Conservation (phyloP, 37 sponge, comb jelly and placozoan genomes). For the Halichondria panicea region DNA sequence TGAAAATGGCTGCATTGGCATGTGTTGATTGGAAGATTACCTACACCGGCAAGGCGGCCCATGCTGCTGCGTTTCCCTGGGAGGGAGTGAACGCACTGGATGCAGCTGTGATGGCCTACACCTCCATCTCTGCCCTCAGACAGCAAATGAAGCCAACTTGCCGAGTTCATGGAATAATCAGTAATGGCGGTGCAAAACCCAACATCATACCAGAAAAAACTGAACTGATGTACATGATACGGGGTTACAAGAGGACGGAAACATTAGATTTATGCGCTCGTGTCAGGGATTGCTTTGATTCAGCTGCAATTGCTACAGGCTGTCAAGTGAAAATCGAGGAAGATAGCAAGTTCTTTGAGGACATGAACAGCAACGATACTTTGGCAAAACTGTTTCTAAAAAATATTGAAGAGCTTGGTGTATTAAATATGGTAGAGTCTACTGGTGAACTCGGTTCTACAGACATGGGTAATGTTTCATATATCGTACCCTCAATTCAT, state of each 20-base stretch:
- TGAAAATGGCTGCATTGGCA: constrained; percentile 17
- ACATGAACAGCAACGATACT: constrained; percentile 51
- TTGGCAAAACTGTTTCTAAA: constrained; percentile 43
- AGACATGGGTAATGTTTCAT: constrained; percentile 92
- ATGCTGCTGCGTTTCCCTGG: constrained; percentile 86
- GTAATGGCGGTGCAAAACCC: constrained; percentile 81
- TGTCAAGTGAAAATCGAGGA: constrained; percentile 65
- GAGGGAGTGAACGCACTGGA: constrained; percentile 91
- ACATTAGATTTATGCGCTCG: constrained; percentile 43
- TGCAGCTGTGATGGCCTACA: constrained; percentile 93
- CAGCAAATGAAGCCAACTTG: constrained; percentile 92
- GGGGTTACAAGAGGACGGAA: constrained; percentile 64
- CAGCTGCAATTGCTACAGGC: constrained; percentile 82
- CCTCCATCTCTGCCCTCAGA: constrained; percentile 69
- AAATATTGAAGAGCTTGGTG: constrained; percentile 23
- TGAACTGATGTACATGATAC: constrained; percentile 40
- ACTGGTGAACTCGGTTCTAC: too few relatives aligned
- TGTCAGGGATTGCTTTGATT: constrained; percentile 50
- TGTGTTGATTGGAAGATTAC: neutral
- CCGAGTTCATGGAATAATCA: constrained; percentile 84
- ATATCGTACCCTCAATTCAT: constrained; percentile 83
- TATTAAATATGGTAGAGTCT: too few relatives aligned
- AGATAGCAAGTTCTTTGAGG: neutral
- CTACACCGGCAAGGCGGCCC: constrained; percentile 81
- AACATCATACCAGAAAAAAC: constrained; percentile 82